Evolutionary conservation across 2,113 vertebrate genomes (phyloP).

Genomic region (Thunnus thynnus): DNA sequence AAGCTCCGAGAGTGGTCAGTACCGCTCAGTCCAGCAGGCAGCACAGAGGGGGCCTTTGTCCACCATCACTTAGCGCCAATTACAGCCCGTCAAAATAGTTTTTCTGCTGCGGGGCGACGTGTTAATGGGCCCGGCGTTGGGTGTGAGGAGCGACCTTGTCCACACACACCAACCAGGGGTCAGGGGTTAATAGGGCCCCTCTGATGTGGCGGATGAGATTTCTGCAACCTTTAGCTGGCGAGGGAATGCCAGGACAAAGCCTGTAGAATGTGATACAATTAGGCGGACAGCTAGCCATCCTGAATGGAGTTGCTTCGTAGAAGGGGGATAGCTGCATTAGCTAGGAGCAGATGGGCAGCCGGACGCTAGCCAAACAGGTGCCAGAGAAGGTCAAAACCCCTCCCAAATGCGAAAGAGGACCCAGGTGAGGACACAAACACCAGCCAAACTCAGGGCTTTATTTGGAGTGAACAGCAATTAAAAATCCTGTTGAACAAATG

Average conservation of each 20-base stretch:
- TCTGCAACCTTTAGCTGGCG: slow-evolving; percentile 90
- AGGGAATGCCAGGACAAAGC: slow-evolving; percentile 89
- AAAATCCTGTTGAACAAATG: slow-evolving; percentile 75
- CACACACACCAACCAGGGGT: slow-evolving; percentile 89
- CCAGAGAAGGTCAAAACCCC: slow-evolving; percentile 63
- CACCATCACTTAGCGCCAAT: slow-evolving; percentile 93
- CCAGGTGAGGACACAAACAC: slow-evolving; percentile 75
- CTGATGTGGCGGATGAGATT: slow-evolving; percentile 94
- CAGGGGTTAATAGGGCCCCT: slow-evolving; percentile 95
- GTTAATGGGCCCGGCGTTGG: slow-evolving; percentile 94
- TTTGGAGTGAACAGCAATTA: slow-evolving; percentile 71
- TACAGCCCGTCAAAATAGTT: slow-evolving; percentile 95
- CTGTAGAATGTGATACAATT: slow-evolving; percentile 97
- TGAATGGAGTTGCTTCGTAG: slow-evolving; percentile 83
- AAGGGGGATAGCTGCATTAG: slow-evolving; percentile 85
- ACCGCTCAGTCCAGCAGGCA: slow-evolving; percentile 75
- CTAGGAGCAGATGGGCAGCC: slow-evolving; percentile 88
- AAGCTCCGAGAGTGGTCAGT: slow-evolving; percentile 79
- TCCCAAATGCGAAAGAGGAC: slow-evolving; percentile 61
- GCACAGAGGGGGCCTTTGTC: slow-evolving; percentile 91
- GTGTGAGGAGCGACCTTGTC: slow-evolving; percentile 95
- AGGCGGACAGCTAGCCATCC: slow-evolving; percentile 89
- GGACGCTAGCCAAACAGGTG: slow-evolving; percentile 80
- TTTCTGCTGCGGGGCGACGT: slow-evolving; percentile 92
- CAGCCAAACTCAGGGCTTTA: slow-evolving; percentile 53